Base-by-base conservation (phyloP, 2,797 vertebrate species). In the Sebastes matsubarae region DNA sequence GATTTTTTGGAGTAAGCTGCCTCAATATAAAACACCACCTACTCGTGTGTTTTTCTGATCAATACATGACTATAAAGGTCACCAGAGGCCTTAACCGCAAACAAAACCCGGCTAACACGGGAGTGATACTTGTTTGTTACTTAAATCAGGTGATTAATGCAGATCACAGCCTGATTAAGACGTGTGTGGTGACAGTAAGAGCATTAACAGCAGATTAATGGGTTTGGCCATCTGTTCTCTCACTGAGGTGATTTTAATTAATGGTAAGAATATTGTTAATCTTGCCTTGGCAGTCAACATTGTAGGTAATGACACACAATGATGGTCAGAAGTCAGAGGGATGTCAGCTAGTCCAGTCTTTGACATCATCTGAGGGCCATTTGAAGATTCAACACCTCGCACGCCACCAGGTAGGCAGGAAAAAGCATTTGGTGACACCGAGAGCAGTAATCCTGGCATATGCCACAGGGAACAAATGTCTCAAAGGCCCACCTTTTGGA, bases 111-210 rank as follows among this genome's bases (percentile, higher is more conserved):
- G 65, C 89, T 94, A 90, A 90, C 91, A 76, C 80, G 63, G 82
- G 69, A 90, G 72, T 89, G 90, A 95, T 94, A 92, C 92, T 92
- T 94, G 94, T 95, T 95, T 95, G 95, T 86, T 90, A 95, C 94
- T 89, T 95, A 95, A 96, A 86, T 92, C 77, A 90, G 89, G 92
- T 93, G 94, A 95, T 95, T 94, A 95, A 93, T 88, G 90, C 90
- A 93, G 94, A 95, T 96, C 94, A 93, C 93, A 83, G 91, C 88
- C 92, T 93, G 90, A 96, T 95, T 95, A 95, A 94, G 95, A 95
- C 82, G 67, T 86, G 90, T 89, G 90, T 89, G 92, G 90, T 94
- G 94, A 92, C 93, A 91, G 92, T 95, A 95, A 95, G 92, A 93
- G 92, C 87, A 92, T 96, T 94, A 46, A 93, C 65, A 77, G 86